Base-by-base conservation (phyloP, 2,888 invertebrate genomes). In the Emmelina monodactyla region DNA sequence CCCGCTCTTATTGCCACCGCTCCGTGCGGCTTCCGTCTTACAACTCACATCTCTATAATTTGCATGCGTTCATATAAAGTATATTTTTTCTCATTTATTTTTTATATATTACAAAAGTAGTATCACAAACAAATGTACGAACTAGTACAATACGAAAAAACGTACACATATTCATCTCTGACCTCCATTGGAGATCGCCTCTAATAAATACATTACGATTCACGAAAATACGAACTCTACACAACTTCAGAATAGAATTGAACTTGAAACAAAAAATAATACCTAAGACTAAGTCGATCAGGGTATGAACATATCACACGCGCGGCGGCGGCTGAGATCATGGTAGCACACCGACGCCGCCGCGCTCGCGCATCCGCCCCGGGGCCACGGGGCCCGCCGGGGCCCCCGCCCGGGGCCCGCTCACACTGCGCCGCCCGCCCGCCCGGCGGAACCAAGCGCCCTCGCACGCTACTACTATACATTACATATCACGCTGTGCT, bases 71-170 rank as follows among this genome's bases (percentile, higher is more conserved):
- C 63, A 67, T 65, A 70, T 70, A 70, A 70, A 72, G 65, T 72
- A 75, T 75, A 70, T 67, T 61, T 60, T 65, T 60, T 62, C 55
- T 68, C 67, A 60, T 68, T 72, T 64, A 64, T 68, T 65, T 63
- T 76, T 73, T 73, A 73, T 73, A 72, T 70, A 78, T 79, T 78
- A 79, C 76, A 79, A 76, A 76, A 73, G 80, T 81, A 81, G 79
- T 81, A 81, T 81, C 80, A 81, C 80, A 81, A 81, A 81, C 72
- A 78, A 81, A 79, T 76, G 79, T 81, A 80, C 79, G 63, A 76
- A 72, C 76, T 73, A 75, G 78, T 76, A 73, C 72, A 72, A 67
- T 72, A 75, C 68, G 64, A 75, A 67, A 37, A 69, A 69, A 68
- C 67, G 66, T 70, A 66, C 68, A 70, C 66, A 68, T 67, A 70